A percentile compares a stretch with the other conserved stretches of the same genome.
Evolutionary conservation across 1,140 invertebrate species (phyloP).

Genomic region (Brachionus asplanchnoidis): DNA sequence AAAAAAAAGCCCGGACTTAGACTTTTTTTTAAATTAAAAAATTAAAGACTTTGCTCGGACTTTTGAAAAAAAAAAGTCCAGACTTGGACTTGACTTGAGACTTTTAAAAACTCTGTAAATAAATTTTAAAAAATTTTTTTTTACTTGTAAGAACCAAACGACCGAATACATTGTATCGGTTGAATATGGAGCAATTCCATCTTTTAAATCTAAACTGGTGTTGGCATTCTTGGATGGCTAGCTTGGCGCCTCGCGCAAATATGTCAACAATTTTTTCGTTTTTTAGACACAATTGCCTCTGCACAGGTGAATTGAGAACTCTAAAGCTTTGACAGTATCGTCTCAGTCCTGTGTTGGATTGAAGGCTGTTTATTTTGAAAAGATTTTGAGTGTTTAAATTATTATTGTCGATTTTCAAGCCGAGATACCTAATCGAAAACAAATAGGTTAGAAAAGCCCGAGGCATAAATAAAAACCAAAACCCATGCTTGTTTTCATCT

Average conservation of each 20-base stretch:
- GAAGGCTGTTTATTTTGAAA: neutral
- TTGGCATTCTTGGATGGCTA: slow-evolving; percentile 38
- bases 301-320: slow-evolving; percentile 7
- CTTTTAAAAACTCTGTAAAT: too few relatives aligned
- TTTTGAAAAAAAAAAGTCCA: too few relatives aligned
- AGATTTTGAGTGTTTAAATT: neutral
- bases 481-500: neutral
- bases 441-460: neutral
- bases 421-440: slow-evolving; percentile 16
- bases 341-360: neutral
- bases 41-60: too few relatives aligned
- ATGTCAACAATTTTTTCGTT: slow-evolving; percentile 24
- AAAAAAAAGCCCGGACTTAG: too few relatives aligned
- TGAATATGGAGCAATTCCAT: slow-evolving; percentile 41
- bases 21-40: too few relatives aligned
- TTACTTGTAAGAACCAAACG: slow-evolving; percentile 3
- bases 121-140: too few relatives aligned
- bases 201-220: slow-evolving; percentile 36
- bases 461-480: neutral
- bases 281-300: neutral
- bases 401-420: neutral
- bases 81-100: too few relatives aligned
- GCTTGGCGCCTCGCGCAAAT: neutral
- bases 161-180: slow-evolving; percentile 14
- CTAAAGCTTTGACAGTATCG: neutral